Base-by-base conservation (phyloP, 1,140 invertebrate genomes). In the Tetramorium parvispinum region DNA sequence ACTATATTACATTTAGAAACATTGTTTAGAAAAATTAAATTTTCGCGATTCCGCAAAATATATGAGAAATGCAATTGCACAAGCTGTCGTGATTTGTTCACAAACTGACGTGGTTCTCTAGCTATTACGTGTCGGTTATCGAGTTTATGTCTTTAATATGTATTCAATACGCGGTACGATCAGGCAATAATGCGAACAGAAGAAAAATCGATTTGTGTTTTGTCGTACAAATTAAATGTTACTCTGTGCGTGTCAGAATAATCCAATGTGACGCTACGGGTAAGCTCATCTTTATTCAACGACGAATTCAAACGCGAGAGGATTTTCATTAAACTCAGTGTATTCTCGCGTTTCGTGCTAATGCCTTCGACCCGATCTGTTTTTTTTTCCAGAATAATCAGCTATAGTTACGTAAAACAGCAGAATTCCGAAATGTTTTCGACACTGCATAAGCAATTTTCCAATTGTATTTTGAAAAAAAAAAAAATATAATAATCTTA, bases 201-300 rank as follows among this genome's bases (percentile, higher is more conserved):
- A 59, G 18, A 32, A 59, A 43, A 55, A 49, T 51, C 27, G 40
- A 57, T 65, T 13, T 11, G 53, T 27, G 24, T 49, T 75, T 70
- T 11, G 43, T 18, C 57, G 21, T 40, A 55, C 16, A 32, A 85
- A 75, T 82, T 75, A 76, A 88, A 68, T 63, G 24, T 57, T 32
- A 13, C 16, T 51, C n/a, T 61, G 32, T 21, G 18, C 24, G 53
- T 66, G 71, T 59, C 61, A 6, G 4, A 16, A 40, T 46, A 55
- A 63, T 43, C 24, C n/a, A 10, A 51, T 43, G 57, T 49, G 57
- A n/a, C 24, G 37, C 13, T 59, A 76, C 51, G 88, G 55, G 55
- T 27, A 40, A 78, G 43, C 85, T 89, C 88, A 85, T 89, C 71
- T 89, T 89, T 89, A 89, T 89, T 89, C 88, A 87, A 89, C 37